Evolutionary conservation across 2,113 vertebrate genomes (phyloP), one percentile per base, ranked within the genome.

Genomic region (Epinephelus fuscoguttatus): DNA sequence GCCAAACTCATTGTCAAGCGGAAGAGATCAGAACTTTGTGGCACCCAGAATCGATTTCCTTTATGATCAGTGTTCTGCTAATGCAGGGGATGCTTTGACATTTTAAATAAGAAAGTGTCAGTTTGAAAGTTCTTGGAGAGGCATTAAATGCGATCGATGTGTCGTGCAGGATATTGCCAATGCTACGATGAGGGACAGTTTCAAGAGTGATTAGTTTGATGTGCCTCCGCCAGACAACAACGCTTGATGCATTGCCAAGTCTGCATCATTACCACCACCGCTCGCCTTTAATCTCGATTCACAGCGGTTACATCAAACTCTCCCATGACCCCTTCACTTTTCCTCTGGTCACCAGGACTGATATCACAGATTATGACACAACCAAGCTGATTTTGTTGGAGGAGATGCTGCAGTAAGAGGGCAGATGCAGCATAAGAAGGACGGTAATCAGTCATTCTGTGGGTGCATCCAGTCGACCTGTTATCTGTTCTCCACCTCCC

Each of bases 401-500:
- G 60, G 9, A 68, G 19, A 27, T 40, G 61, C 40, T 49, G 8
- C 18, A 7, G 47, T 40, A 72, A 30, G 55, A 69, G 69, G 61
- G 37, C 57, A 72, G 61, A 49, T 4, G 1, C 64, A 33, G 40
- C n/a, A 67, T 25, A 47, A 80, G 47, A 75, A 80, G 37, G 57
- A 64, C 78, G 59, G 15, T 33, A 23, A 84, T 89, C 75, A 45
- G 63, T 90, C 74, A 88, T 85, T 78, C 67, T 27, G 59, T 23
- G 66, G 63, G 74, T 80, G 63, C 23, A 72, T 75, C 37, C 60
- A 56, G 75, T 80, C 37, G 12, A 88, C 87, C 75, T 62, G 62
- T 85, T 91, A 86, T 91, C 88, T 79, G 66, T 71, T 76, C 40
- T 82, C 67, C 80, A 47, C 89, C 86, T 86, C 84, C 79, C 78